Evolutionary conservation across 2,113 vertebrate genomes (phyloP).

Genomic region (Oncorhynchus clarkii): DNA sequence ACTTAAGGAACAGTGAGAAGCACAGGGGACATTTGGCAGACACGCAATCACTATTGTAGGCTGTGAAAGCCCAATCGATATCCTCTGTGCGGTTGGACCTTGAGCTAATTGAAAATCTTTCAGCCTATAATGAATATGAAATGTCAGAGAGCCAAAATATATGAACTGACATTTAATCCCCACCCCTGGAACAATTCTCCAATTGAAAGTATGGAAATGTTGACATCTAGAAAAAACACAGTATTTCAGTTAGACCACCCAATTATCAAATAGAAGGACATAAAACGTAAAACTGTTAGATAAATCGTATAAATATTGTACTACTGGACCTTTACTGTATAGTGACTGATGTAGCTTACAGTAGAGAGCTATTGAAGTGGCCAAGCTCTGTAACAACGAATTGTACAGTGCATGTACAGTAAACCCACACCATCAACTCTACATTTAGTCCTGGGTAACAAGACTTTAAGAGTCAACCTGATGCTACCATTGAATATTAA

Average conservation of each 20-base stretch:
- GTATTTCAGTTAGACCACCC: not conserved
- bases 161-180: conserved; percentile 63
- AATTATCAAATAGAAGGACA: not conserved
- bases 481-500: not conserved
- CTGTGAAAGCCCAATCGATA: conserved; percentile 50
- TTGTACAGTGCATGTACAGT: not conserved
- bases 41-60: conserved; percentile 24
- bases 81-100: conserved; percentile 49
- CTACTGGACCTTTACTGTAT: too few relatives aligned
- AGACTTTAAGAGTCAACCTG: not conserved
- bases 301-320: too few relatives aligned
- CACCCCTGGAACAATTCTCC: conserved; percentile 47
- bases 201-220: conserved; percentile 30
- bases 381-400: conserved; percentile 8
- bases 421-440: not conserved
- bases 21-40: not conserved
- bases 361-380: not conserved
- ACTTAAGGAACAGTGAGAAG: not conserved
- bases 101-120: conserved; percentile 67
- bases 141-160: conserved; percentile 63
- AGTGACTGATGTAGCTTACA: not conserved
- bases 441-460: not conserved
- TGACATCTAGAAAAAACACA: conserved; percentile 18
- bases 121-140: conserved; percentile 63
- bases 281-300: too few relatives aligned